phyloP scores from a whole-genome alignment of 2,888 invertebrate genomes.

The Cactoblastis cactorum region DNA sequence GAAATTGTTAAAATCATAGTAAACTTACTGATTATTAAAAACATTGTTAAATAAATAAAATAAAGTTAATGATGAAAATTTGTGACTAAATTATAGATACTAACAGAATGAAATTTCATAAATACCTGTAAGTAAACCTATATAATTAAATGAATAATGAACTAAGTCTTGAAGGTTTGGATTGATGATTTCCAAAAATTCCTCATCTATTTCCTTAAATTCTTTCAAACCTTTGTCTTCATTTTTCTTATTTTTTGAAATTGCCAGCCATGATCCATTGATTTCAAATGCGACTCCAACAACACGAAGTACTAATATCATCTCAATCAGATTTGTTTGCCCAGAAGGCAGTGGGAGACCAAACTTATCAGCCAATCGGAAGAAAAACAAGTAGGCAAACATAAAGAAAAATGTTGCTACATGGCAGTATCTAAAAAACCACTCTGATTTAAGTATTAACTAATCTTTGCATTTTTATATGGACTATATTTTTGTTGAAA shows the following conservation, averaged over 20 bases:
- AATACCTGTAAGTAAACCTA: constrained; percentile 95
- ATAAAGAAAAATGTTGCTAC: constrained; percentile 87
- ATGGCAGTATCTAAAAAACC: constrained; percentile 87
- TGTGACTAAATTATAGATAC: too few relatives aligned
- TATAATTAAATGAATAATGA: constrained; percentile 93
- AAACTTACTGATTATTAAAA: too few relatives aligned
- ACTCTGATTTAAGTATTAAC: too few relatives aligned
- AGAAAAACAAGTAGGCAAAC: constrained; percentile 93
- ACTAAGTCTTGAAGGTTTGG: constrained; percentile 85
- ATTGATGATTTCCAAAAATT: constrained; percentile 79
- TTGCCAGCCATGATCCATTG: constrained; percentile 81
- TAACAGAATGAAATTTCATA: too few relatives aligned
- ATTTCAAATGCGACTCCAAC: constrained; percentile 95
- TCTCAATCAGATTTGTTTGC: constrained; percentile 94
- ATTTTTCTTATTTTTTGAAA: constrained; percentile 57
- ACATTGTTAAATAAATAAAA: too few relatives aligned
- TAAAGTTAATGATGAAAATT: too few relatives aligned
- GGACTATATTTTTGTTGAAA: too few relatives aligned
- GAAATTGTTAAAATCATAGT: too few relatives aligned
- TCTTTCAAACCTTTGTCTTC: constrained; percentile 29
- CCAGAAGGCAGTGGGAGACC: constrained; percentile 88
- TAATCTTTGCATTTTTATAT: too few relatives aligned
- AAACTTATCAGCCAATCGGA: constrained; percentile 88
- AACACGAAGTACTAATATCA: constrained; percentile 94
- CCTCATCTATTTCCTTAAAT: constrained; percentile 70